Percentiles rank a stretch among this genome's conserved stretches.
phyloP scores from a whole-genome alignment of 1,140 invertebrate species.

The Copidosoma floridanum region DNA sequence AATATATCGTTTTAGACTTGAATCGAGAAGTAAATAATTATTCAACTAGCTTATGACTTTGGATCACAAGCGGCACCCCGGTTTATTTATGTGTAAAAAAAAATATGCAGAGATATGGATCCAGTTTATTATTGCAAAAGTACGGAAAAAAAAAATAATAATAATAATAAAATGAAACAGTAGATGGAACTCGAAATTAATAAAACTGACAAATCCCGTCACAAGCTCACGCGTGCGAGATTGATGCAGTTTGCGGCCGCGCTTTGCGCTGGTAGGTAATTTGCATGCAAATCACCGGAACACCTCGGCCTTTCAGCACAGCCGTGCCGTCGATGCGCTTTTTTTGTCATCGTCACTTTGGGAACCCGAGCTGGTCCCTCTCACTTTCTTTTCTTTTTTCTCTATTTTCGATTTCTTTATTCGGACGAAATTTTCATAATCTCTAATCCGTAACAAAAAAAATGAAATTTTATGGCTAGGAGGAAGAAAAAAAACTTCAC shows the following conservation, averaged over 20 bases:
- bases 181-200: slow-evolving; percentile 31
- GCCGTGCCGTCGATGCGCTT: not conserved
- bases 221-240: slow-evolving; percentile 30
- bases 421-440: slow-evolving; percentile 3
- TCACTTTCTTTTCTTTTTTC: not conserved
- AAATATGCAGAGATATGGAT: too few species aligned
- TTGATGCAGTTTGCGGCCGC: slow-evolving; percentile 36
- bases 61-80: too few species aligned
- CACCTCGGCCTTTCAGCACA: not conserved
- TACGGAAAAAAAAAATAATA: too few species aligned
- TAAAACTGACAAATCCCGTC: slow-evolving; percentile 33
- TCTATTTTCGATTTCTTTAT: not conserved
- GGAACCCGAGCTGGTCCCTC: not conserved
- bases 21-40: too few species aligned
- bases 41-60: too few species aligned
- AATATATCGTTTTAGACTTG: too few species aligned
- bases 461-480: too few species aligned
- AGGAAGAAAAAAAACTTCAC: too few species aligned
- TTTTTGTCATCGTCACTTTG: not conserved
- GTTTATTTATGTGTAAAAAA: too few species aligned
- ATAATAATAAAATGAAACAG: too few species aligned
- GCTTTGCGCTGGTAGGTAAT: slow-evolving; percentile 34
- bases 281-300: slow-evolving; percentile 36
- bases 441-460: too few species aligned
- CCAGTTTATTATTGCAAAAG: too few species aligned